Percentiles rank a stretch among this genome's conserved stretches.
These are phyloP conservation scores for Cryptophagus acutangulus DNA, from an alignment of 2,888 invertebrate species.

Conservation along the genomic window DNA sequence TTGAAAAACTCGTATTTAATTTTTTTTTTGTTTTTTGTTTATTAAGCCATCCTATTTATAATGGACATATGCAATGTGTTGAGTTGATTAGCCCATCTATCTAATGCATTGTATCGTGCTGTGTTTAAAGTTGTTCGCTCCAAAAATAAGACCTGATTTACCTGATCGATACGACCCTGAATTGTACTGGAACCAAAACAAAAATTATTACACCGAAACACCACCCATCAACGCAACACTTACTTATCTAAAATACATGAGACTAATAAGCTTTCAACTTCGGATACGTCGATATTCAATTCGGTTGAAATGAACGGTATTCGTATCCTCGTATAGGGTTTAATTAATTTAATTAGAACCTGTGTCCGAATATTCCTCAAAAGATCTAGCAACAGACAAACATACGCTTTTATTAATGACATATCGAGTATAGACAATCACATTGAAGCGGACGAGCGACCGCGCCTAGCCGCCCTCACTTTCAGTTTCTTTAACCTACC, in stretches of 20 bases:
- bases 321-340: conserved; percentile 96
- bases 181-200: conserved; percentile 60
- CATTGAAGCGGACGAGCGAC: conserved; percentile 1
- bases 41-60: conserved; percentile 77
- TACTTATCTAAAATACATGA: conserved; percentile 97
- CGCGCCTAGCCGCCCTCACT: neutral
- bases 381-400: conserved; percentile 58
- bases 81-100: conserved; percentile 94
- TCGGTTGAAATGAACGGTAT: conserved; percentile 97
- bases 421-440: no score
- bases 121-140: conserved; percentile 75
- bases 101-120: conserved; percentile 85
- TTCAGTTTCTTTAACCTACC: conserved; percentile 43
- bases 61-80: conserved; percentile 83
- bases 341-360: conserved; percentile 94
- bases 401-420: neutral
- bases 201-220: neutral
- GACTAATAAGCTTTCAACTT: conserved; percentile 93
- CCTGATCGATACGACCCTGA: conserved; percentile 86
- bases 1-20: conserved; percentile 10
- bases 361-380: conserved; percentile 94
- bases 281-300: conserved; percentile 85
- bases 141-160: conserved; percentile 88
- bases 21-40: conserved; percentile 10
- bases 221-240: conserved; percentile 43